These are phyloP conservation scores for Achlya flavicornis DNA, from an alignment of 2,888 invertebrate genomes.

Conservation along the genomic window DNA sequence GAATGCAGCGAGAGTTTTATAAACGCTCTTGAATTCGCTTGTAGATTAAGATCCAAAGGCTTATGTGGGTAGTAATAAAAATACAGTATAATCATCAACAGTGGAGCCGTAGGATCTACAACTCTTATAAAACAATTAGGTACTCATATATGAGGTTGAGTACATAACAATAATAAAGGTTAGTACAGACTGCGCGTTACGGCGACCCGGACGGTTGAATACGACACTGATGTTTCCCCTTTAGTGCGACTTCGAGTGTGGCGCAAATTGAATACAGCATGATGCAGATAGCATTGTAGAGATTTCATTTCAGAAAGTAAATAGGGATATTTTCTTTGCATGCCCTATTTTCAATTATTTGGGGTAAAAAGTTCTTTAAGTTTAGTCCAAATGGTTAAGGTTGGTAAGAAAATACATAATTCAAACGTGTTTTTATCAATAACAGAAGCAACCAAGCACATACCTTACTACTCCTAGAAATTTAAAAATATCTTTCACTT, in stretches of 20 bases:
- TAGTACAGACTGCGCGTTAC: conserved; percentile 5
- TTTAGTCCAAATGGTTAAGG: no score
- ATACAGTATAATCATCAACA: conserved; percentile 10
- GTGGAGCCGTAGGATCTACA: conserved; percentile 28
- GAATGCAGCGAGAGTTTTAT: conserved; percentile 37
- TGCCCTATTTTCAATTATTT: no score
- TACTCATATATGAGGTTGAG: background rate
- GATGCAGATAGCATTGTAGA: background rate
- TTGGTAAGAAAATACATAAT: no score
- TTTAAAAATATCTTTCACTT: no score
- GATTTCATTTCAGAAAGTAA: background rate
- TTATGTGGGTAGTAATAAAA: conserved; percentile 35
- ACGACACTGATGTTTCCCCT: conserved; percentile 10
- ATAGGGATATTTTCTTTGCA: no score
- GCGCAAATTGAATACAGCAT: conserved; percentile 7
- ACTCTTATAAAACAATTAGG: background rate
- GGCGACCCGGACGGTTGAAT: conserved; percentile 14
- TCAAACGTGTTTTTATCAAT: no score
- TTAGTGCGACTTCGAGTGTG: conserved; percentile 13
- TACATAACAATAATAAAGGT: conserved; percentile 4
- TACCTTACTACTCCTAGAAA: no score
- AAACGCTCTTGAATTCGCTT: conserved; percentile 47
- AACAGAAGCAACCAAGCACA: no score
- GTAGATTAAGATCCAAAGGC: conserved; percentile 48
- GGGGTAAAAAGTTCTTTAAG: no score